phyloP scores from a whole-genome alignment of 2,113 vertebrate species.

The Takifugu flavidus region DNA sequence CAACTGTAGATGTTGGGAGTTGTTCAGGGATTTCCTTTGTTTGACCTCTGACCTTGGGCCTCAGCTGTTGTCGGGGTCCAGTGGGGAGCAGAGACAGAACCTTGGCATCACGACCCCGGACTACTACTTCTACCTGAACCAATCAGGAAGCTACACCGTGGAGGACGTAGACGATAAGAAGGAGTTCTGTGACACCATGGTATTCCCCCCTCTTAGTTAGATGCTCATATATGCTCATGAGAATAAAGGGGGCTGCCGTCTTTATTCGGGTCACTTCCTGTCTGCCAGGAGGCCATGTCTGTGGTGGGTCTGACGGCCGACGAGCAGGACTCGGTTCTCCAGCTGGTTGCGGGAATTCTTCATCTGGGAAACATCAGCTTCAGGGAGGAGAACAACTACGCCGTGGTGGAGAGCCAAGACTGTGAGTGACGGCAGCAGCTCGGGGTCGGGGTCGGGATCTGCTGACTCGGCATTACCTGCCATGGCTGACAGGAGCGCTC shows the following conservation, averaged over 20 bases:
- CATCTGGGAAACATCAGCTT: conserved; percentile 82
- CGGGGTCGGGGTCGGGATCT: too few species aligned
- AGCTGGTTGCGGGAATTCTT: conserved; percentile 80
- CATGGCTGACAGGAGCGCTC: conserved; percentile 1
- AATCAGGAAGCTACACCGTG: conserved; percentile 78
- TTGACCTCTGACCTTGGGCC: conserved; percentile 20
- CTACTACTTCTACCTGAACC: conserved; percentile 83
- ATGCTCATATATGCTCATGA: too few species aligned
- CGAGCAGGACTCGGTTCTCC: conserved; percentile 75
- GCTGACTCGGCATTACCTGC: conserved; percentile 53
- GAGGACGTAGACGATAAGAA: conserved; percentile 78
- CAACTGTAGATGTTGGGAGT: neutral
- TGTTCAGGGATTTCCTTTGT: neutral
- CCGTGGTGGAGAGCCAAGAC: conserved; percentile 79
- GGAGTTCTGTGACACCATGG: conserved; percentile 80
- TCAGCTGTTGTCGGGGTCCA: conserved; percentile 74
- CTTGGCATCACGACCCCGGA: conserved; percentile 78
- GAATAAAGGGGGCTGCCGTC: neutral
- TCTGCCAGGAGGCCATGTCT: conserved; percentile 74
- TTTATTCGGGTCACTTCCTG: neutral
- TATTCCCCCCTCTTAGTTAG: conserved; percentile 26
- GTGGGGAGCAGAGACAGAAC: conserved; percentile 74
- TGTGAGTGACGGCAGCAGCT: conserved; percentile 62
- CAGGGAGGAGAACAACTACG: conserved; percentile 80
- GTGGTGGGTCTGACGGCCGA: conserved; percentile 76